These are phyloP conservation scores for Eretmochelys imbricata DNA, from an alignment of 2,113 vertebrate species.

Conservation along the genomic window DNA sequence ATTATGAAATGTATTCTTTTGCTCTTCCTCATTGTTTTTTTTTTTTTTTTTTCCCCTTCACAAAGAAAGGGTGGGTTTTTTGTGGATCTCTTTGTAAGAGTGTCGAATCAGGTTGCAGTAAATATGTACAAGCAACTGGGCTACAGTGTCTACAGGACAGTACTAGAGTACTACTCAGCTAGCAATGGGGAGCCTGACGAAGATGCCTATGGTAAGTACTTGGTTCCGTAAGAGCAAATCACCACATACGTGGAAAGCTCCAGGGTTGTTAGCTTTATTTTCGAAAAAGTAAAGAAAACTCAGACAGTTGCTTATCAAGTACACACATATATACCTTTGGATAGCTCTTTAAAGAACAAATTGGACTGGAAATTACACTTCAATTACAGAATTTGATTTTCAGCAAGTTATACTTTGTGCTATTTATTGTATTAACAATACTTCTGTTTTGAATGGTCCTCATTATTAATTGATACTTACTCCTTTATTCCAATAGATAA, in stretches of 20 bases:
- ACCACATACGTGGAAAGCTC: background rate
- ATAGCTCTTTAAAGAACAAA: background rate
- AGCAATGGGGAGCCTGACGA: slow-evolving; percentile 96
- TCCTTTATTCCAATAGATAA: background rate
- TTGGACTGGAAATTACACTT: background rate
- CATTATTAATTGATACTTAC: background rate
- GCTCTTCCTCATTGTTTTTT: background rate
- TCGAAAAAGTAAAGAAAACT: background rate
- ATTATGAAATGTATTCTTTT: background rate
- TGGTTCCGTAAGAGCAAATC: background rate
- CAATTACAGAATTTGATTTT: background rate
- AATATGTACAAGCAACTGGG: slow-evolving; percentile 97
- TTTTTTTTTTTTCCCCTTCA: background rate
- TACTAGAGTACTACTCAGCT: slow-evolving; percentile 95
- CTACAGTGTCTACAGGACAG: slow-evolving; percentile 96
- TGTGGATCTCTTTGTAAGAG: slow-evolving; percentile 95
- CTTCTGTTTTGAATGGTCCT: background rate
- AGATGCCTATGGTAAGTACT: slow-evolving; percentile 91
- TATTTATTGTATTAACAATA: background rate
- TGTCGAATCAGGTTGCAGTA: slow-evolving; percentile 97
- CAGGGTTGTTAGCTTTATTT: background rate
- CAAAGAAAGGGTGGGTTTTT: slow-evolving; percentile 96
- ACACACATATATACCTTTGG: background rate
- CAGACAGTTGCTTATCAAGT: background rate
- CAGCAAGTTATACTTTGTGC: background rate